Evolutionary conservation across 1,140 invertebrate genomes (phyloP), one percentile per base, ranked within the genome.

Genomic region (Wiebesia pumilae): DNA sequence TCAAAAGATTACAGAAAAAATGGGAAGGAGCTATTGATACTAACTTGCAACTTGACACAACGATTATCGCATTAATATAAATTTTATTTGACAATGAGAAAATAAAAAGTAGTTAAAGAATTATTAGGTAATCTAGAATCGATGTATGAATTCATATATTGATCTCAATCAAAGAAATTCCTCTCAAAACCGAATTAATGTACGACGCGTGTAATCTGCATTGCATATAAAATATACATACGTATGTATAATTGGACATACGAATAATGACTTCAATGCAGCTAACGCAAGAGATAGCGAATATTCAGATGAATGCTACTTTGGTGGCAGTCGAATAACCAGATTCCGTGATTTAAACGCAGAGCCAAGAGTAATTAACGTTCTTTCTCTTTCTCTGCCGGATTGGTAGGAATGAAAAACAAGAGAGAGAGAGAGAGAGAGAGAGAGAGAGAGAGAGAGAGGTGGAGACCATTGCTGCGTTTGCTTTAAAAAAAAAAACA

Each of bases 311-410:
- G 2, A n/a, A 51, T 12, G n/a, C 47, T 24, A 30, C 9, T 27
- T n/a, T 27, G 40, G 27, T 14, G 67, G 75, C 84, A 83, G 85
- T 86, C 75, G 88, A 88, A 88, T 83, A 85, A 71, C 90, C 33
- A 62, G 91, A 92, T 92, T 92, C 91, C 91, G 89, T 92, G 91
- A 92, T 92, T 92, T 92, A 92, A 91, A 88, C 87, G 58, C 75
- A 87, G 14, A 81, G 88, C 40, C 79, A 40, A 19, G 33, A 86
- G 91, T 92, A 92, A 92, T 92, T 92, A 92, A 92, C 91, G 90
- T 90, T 89, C 89, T 71, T 10, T 67, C 58, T 89, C 89, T 71
- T 10, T 67, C 58, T 67, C 14, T 16, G 27, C 9, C n/a, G 2
- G 6, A 88, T 88, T 84, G 65, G 69, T 54, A 33, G 81, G 43